A percentile compares a stretch with the other conserved stretches of the same genome.
Evolutionary conservation across 2,113 vertebrate genomes (phyloP).

Genomic region (Mesocricetus auratus): DNA sequence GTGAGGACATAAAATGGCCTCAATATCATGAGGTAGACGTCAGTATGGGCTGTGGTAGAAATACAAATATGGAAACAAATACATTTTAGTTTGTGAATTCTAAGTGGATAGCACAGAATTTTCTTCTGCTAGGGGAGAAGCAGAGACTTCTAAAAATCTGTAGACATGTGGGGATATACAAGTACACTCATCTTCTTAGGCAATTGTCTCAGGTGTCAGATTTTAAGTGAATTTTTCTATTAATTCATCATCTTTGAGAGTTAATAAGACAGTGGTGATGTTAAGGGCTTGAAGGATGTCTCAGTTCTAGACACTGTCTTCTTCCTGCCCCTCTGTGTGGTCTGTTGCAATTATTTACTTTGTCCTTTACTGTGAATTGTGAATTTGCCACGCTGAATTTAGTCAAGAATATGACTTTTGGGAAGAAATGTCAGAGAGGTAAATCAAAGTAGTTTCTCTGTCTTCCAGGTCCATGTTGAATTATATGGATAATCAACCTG

Average conservation of each 20-base stretch:
- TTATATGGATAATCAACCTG: neutral
- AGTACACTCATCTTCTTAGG: neutral
- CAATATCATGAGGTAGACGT: neutral
- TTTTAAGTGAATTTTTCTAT: neutral
- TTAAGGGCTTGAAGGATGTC: neutral
- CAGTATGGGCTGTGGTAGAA: neutral
- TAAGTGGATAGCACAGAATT: neutral
- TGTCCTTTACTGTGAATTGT: neutral
- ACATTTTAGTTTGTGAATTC: neutral
- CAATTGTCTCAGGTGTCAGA: neutral
- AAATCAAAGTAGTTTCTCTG: constrained; percentile 4
- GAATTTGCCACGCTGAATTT: neutral
- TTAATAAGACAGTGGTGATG: neutral
- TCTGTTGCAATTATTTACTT: neutral
- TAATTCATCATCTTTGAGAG: neutral
- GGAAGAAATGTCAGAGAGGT: neutral
- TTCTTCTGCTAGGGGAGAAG: neutral
- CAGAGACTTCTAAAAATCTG: neutral
- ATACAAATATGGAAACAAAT: neutral
- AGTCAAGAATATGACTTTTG: neutral
- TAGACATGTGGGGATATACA: neutral
- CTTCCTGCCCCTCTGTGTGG: neutral
- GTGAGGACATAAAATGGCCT: neutral
- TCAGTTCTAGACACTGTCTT: neutral
- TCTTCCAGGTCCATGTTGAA: neutral